Evolutionary conservation across 2,888 invertebrate genomes (phyloP).

Genomic region (Pseudococcus viburni): DNA sequence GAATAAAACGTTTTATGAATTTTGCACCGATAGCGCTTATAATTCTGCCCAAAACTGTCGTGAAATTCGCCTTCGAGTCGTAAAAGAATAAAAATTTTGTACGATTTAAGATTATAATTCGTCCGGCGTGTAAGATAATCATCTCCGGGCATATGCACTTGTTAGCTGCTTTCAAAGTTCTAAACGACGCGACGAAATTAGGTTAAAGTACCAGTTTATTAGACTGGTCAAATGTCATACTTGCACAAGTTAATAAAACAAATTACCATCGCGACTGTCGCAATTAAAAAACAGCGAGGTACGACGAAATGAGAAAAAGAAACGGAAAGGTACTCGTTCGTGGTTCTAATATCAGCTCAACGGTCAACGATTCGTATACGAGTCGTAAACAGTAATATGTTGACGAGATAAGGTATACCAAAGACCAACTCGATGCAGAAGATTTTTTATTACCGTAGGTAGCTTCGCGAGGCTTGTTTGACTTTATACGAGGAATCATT

Average conservation of each 20-base stretch:
- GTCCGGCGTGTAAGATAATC: background rate
- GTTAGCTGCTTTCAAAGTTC: background rate
- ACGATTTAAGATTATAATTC: background rate
- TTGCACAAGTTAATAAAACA: slow-evolving; percentile 22
- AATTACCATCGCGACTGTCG: background rate
- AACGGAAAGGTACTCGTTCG: background rate
- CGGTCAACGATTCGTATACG: too few species aligned
- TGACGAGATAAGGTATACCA: too few species aligned
- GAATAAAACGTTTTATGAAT: slow-evolving; percentile 2
- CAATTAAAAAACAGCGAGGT: background rate
- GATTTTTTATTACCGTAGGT: background rate
- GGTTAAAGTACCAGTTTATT: slow-evolving; percentile 34
- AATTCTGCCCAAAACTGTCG: background rate
- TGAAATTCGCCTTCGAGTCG: background rate
- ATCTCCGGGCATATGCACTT: background rate
- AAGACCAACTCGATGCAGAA: too few species aligned
- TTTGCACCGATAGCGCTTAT: background rate
- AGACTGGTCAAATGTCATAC: slow-evolving; percentile 26
- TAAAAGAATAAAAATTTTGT: background rate
- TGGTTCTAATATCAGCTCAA: too few species aligned
- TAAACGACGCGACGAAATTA: background rate
- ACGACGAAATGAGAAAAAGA: background rate
- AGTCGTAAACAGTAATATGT: too few species aligned
- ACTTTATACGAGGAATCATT: background rate
- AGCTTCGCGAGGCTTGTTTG: background rate